Percentiles rank a stretch among this genome's conserved stretches.
These are phyloP conservation scores for Microtus montanus DNA, from an alignment of 2,113 vertebrate genomes.

Conservation along the genomic window DNA sequence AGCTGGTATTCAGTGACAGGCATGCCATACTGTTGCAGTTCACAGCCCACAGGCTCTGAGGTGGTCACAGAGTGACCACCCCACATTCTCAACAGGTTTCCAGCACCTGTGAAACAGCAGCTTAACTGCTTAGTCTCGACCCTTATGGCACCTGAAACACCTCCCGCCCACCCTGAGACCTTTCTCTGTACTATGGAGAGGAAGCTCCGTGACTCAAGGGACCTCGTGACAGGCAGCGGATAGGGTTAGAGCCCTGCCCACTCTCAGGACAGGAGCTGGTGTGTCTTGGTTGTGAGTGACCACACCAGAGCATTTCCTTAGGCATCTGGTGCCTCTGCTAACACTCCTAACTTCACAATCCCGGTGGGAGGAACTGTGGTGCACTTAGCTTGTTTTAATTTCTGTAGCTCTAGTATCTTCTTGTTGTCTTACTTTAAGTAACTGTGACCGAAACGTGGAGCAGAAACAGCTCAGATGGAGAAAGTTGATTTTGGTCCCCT, in stretches of 20 bases:
- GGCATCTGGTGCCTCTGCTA: background rate
- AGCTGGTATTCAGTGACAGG: background rate
- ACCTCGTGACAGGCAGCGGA: background rate
- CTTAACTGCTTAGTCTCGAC: background rate
- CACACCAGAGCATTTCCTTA: no score
- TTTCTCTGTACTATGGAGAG: background rate
- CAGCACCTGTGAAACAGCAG: background rate
- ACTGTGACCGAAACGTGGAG: background rate
- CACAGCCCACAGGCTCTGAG: background rate
- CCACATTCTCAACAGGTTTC: background rate
- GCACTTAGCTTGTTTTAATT: background rate
- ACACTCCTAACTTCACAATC: background rate
- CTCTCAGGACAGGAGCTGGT: background rate
- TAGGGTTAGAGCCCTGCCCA: background rate
- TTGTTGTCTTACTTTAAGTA: background rate
- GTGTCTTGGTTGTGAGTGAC: background rate
- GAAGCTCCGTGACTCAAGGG: background rate
- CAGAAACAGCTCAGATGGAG: background rate
- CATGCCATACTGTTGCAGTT: no score
- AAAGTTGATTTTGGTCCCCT: background rate
- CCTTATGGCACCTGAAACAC: background rate
- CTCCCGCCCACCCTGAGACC: background rate
- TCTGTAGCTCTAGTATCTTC: background rate
- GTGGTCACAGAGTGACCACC: background rate
- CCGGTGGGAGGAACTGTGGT: background rate